These are phyloP conservation scores for Bradynema listronoti DNA, from an alignment of 1,140 invertebrate species.

Conservation along the genomic window DNA sequence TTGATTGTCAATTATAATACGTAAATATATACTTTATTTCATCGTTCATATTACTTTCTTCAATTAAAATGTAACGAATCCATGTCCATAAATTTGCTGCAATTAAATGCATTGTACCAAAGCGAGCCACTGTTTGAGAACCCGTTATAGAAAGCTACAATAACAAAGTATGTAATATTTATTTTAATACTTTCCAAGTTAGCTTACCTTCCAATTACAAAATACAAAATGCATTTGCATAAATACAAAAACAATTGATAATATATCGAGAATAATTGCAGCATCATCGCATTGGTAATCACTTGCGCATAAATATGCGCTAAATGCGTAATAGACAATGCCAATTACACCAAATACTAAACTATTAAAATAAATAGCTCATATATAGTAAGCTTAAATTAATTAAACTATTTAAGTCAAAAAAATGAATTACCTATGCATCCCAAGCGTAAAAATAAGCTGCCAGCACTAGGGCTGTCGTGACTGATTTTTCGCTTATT, in stretches of 20 bases:
- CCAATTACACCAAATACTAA: slow-evolving; percentile 87
- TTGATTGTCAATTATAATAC: too few relatives aligned
- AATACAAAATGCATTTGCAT: slow-evolving; percentile 99
- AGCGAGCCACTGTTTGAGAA: slow-evolving; percentile 89
- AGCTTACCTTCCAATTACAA: slow-evolving; percentile 86
- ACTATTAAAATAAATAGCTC: too few relatives aligned
- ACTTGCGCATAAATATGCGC: slow-evolving; percentile 68
- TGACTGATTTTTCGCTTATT: slow-evolving; percentile 69
- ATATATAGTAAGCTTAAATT: too few relatives aligned
- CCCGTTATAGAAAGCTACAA: slow-evolving; percentile 49
- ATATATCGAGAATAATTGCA: slow-evolving; percentile 68
- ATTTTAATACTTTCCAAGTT: background rate
- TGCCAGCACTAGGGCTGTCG: slow-evolving; percentile 84
- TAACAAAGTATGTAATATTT: background rate
- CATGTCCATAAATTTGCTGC: slow-evolving; percentile 95
- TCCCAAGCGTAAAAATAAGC: slow-evolving; percentile 88
- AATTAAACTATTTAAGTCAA: too few relatives aligned
- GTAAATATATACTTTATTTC: slow-evolving; percentile 36
- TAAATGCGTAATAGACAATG: slow-evolving; percentile 92
- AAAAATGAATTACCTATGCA: slow-evolving; percentile 73
- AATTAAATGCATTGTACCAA: slow-evolving; percentile 94
- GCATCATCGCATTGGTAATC: slow-evolving; percentile 40
- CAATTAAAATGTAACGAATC: slow-evolving; percentile 83
- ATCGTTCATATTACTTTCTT: slow-evolving; percentile 65
- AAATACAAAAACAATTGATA: slow-evolving; percentile 92